Percentiles rank a stretch among this genome's conserved stretches.
phyloP scores from a whole-genome alignment of 2,797 vertebrate genomes.

The Channa striata region DNA sequence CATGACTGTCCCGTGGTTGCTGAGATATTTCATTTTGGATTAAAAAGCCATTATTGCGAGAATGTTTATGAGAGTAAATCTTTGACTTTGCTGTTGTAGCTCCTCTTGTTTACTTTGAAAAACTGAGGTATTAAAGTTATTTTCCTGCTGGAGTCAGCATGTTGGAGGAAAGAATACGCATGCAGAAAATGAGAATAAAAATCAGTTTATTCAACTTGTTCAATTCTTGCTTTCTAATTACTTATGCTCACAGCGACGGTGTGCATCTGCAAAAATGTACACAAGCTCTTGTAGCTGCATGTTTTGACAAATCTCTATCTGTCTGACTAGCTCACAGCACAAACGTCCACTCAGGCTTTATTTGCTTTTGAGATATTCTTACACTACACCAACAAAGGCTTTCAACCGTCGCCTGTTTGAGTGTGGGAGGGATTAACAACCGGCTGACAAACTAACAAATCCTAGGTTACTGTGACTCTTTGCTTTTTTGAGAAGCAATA shows the following conservation, averaged over 20 bases:
- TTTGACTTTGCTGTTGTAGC: neutral
- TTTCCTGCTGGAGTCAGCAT: conserved; percentile 1
- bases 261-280: conserved; percentile 14
- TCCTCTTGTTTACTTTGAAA: conserved; percentile 1
- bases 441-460: conserved; percentile 30
- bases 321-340: conserved; percentile 16
- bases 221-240: neutral
- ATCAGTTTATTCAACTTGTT: conserved; percentile 18
- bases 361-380: conserved; percentile 35
- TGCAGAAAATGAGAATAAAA: conserved; percentile 4
- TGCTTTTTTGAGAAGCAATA: conserved; percentile 15
- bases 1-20: neutral
- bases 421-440: conserved; percentile 3
- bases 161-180: neutral
- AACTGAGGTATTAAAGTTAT: neutral
- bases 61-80: no score
- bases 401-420: conserved; percentile 18
- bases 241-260: conserved; percentile 1
- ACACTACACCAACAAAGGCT: conserved; percentile 34
- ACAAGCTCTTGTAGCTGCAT: neutral
- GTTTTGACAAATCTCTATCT: conserved; percentile 15
- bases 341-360: conserved; percentile 23
- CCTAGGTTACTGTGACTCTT: conserved; percentile 18
- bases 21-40: neutral
- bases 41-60: neutral